These are phyloP conservation scores for Ictidomys tridecemlineatus DNA, from an alignment of 2,113 vertebrate genomes.

Conservation along the genomic window DNA sequence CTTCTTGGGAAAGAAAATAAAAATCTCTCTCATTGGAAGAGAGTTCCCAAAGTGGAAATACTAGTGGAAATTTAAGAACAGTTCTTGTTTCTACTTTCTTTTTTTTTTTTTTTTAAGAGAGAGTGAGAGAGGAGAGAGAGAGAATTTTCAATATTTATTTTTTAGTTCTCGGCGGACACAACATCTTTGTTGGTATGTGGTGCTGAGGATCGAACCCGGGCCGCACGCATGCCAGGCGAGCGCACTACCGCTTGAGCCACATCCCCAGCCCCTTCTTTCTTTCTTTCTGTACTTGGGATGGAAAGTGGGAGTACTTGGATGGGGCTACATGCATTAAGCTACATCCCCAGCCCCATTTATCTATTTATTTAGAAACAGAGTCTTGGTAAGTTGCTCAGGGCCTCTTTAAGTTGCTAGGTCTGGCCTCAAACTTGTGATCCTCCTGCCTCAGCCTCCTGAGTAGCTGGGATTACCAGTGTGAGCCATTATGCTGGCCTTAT, in stretches of 20 bases:
- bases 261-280: no score
- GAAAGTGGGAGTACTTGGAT: neutral
- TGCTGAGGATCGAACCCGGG: no score
- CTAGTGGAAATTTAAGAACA: slow-evolving; percentile 50
- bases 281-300: neutral
- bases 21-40: neutral
- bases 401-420: neutral
- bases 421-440: neutral
- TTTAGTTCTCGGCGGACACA: no score
- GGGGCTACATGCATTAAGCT: no score
- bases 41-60: slow-evolving; percentile 44
- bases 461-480: neutral
- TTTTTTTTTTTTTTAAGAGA: no score
- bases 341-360: no score
- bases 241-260: no score
- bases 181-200: no score
- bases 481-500: no score
- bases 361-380: neutral
- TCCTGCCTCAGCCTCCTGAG: neutral
- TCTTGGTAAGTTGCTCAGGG: neutral
- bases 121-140: no score
- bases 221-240: no score
- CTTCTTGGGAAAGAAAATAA: neutral
- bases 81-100: neutral
- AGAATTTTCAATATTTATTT: no score